Percentiles rank a stretch among this genome's conserved stretches.
Conservation (phyloP, 2,888 invertebrate genomes). For the Xanthostigma xanthostigma region DNA sequence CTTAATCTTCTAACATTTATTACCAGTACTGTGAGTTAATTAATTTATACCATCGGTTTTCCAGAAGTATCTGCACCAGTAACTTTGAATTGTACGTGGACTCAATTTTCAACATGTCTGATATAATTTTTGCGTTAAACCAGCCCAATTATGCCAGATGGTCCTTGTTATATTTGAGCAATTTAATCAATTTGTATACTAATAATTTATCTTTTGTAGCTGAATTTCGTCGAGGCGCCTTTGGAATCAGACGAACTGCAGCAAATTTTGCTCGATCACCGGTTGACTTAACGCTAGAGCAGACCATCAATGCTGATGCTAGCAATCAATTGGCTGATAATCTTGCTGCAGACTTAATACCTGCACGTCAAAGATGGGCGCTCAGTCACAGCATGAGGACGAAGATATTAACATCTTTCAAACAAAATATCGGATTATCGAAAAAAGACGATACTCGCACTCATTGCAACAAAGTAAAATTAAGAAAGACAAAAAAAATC, state of each 20-base stretch:
- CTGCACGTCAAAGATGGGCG: slow-evolving; percentile 19
- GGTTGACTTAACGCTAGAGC: slow-evolving; percentile 10
- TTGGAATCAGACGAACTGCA: slow-evolving; percentile 16
- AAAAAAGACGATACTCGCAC: slow-evolving; percentile 15
- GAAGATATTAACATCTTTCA: slow-evolving; percentile 14
- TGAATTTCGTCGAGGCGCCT: slow-evolving; percentile 11
- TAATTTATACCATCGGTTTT: slow-evolving; percentile 9
- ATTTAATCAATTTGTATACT: slow-evolving; percentile 14
- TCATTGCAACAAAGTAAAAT: slow-evolving; percentile 11
- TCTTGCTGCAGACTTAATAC: slow-evolving; percentile 15
- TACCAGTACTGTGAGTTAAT: slow-evolving; percentile 9
- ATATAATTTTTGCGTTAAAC: slow-evolving; percentile 3
- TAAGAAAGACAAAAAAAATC: slow-evolving; percentile 12
- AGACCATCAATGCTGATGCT: slow-evolving; percentile 18
- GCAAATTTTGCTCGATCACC: slow-evolving; percentile 7
- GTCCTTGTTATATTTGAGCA: slow-evolving; percentile 2
- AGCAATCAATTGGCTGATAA: slow-evolving; percentile 13
- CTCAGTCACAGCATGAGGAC: slow-evolving; percentile 19
- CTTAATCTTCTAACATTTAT: no score
- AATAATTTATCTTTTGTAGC: slow-evolving; percentile 12
- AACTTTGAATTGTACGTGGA: slow-evolving; percentile 5
- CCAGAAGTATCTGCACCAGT: slow-evolving; percentile 12
- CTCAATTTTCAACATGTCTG: slow-evolving; percentile 4
- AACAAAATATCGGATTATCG: slow-evolving; percentile 11
- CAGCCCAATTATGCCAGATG: slow-evolving; percentile 6